Percentiles rank a stretch among this genome's conserved stretches.
Evolutionary conservation across 1,140 invertebrate genomes (phyloP).

Genomic region (Leptestheria dahalacensis): DNA sequence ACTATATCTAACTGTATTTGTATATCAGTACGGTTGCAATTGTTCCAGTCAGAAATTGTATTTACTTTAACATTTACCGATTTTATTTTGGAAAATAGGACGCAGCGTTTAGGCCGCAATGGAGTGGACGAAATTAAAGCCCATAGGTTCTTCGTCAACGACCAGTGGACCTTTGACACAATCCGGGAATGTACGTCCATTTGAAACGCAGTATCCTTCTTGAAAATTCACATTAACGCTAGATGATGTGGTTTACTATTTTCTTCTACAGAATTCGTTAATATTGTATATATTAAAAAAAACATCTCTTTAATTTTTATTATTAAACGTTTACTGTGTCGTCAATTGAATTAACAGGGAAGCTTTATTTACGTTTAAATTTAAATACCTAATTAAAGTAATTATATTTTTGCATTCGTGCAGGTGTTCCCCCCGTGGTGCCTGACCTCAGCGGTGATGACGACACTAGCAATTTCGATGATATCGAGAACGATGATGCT

Average conservation of each 20-base stretch:
- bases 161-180: constrained; percentile 95
- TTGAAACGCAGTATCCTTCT: neutral
- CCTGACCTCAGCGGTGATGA: constrained; percentile 89
- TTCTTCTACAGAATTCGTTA: constrained; percentile 9
- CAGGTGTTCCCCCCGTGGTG: constrained; percentile 82
- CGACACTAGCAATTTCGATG: constrained; percentile 97
- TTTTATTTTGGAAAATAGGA: too few relatives aligned
- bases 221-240: neutral
- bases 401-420: too few relatives aligned
- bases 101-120: constrained; percentile 76
- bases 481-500: constrained; percentile 81
- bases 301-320: neutral
- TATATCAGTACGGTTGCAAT: too few relatives aligned
- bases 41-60: too few relatives aligned
- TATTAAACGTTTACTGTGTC: too few relatives aligned
- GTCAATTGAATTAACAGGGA: too few relatives aligned
- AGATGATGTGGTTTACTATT: neutral
- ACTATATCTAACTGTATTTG: constrained; percentile 11
- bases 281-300: constrained; percentile 12
- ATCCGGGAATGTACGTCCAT: constrained; percentile 56
- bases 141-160: constrained; percentile 91
- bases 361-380: neutral
- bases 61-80: too few relatives aligned
- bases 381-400: constrained; percentile 9
- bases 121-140: constrained; percentile 89